A percentile compares a stretch with the other conserved stretches of the same genome.
These are phyloP conservation scores for Myopa tessellatipennis DNA, from an alignment of 2,888 invertebrate genomes.

Conservation along the genomic window DNA sequence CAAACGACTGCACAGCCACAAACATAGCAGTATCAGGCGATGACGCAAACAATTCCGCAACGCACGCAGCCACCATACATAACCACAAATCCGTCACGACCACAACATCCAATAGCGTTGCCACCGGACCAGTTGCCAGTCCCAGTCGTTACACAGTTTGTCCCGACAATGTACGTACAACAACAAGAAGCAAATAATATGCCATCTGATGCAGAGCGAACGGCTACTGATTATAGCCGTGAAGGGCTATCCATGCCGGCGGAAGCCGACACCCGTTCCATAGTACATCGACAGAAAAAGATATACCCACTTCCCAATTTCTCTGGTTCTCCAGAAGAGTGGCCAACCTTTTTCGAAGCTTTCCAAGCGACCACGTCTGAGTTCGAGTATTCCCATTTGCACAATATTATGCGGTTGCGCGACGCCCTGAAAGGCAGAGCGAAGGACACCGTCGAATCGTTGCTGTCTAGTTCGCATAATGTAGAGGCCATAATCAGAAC, in stretches of 20 bases:
- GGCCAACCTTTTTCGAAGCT: slow-evolving; percentile 33
- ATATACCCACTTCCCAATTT: slow-evolving; percentile 35
- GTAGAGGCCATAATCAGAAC: slow-evolving; percentile 29
- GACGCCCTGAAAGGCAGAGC: slow-evolving; percentile 30
- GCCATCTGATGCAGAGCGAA: too few relatives aligned
- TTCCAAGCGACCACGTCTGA: slow-evolving; percentile 33
- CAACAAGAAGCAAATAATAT: too few relatives aligned
- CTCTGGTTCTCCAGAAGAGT: slow-evolving; percentile 35
- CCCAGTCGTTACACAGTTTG: too few relatives aligned
- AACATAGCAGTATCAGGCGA: too few relatives aligned
- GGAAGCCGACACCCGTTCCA: neutral
- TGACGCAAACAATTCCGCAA: too few relatives aligned
- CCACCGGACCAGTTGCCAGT: too few relatives aligned
- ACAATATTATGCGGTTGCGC: neutral
- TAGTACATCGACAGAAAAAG: neutral
- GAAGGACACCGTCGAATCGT: slow-evolving; percentile 37
- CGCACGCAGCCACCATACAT: too few relatives aligned
- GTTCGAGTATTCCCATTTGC: neutral
- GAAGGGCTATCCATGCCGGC: neutral
- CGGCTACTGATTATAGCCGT: too few relatives aligned
- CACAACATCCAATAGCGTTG: too few relatives aligned
- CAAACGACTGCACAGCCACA: too few relatives aligned
- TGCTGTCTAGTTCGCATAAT: slow-evolving; percentile 33
- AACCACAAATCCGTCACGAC: too few relatives aligned
- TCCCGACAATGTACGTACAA: too few relatives aligned